Conservation (phyloP, 53 echinoderm and acorn worm genomes). For the Echinometra lucunter region DNA sequence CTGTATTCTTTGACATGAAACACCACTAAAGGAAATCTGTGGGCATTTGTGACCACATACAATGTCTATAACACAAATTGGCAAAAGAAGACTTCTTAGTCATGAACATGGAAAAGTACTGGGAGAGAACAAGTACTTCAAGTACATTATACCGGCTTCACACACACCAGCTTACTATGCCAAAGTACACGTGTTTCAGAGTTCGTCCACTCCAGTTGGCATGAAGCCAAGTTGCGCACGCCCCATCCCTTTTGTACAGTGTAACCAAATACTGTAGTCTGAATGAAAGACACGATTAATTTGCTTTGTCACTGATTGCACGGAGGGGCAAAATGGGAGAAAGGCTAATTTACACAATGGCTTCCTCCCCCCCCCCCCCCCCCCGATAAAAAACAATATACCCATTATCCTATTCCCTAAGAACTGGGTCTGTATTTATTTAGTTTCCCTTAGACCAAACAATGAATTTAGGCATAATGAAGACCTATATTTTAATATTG, state of each 20-base stretch:
- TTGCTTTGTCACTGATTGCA: neutral
- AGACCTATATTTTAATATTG: neutral
- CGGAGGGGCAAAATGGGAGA: neutral
- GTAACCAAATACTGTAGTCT: neutral
- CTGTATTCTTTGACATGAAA: neutral
- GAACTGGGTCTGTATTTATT: neutral
- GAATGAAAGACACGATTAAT: neutral
- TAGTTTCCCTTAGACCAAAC: neutral
- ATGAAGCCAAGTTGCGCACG: neutral
- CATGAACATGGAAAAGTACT: slow-evolving; percentile 43
- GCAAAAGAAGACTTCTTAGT: neutral
- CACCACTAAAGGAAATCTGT: neutral
- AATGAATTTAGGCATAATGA: neutral
- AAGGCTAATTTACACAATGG: neutral
- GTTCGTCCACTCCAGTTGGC: neutral
- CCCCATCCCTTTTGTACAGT: neutral
- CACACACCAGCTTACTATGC: slow-evolving; percentile 3
- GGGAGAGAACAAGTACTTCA: neutral
- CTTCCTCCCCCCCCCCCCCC: too few species aligned
- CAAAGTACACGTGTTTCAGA: slow-evolving; percentile 26
- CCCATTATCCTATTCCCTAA: neutral
- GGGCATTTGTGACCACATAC: neutral
- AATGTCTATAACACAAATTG: neutral
- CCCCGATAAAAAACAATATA: neutral
- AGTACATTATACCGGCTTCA: too few species aligned